Conservation (phyloP, 2,113 vertebrate species). For the Toxotes chatareus region DNA sequence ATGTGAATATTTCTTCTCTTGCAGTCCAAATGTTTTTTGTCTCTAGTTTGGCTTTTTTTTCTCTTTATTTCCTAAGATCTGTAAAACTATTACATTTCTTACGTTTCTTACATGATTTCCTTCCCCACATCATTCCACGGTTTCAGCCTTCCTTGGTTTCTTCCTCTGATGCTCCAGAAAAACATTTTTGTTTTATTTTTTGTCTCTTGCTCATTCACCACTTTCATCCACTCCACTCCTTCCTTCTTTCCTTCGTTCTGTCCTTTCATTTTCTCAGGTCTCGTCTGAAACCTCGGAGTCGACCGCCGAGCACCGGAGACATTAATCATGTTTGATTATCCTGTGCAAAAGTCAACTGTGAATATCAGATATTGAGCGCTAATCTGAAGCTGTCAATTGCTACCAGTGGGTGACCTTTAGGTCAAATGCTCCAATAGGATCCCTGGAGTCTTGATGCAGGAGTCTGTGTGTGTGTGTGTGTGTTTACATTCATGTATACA, state of each 20-base stretch:
- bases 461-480: conserved; percentile 1
- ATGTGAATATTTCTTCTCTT: conserved; percentile 42
- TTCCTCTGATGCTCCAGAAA: conserved; percentile 1
- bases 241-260: not conserved
- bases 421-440: conserved; percentile 58
- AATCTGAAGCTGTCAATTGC: conserved; percentile 55
- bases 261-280: conserved; percentile 20
- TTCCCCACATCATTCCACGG: not conserved
- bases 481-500: not conserved
- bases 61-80: not conserved
- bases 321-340: conserved; percentile 70
- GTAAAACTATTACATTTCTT: too few species aligned
- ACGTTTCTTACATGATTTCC: not conserved
- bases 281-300: conserved; percentile 12
- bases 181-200: not conserved
- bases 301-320: conserved; percentile 14
- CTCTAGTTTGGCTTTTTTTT: not conserved
- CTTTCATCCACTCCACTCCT: not conserved
- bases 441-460: conserved; percentile 13
- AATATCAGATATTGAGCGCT: conserved; percentile 62
- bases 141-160: conserved; percentile 11
- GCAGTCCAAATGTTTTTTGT: conserved; percentile 27
- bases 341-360: conserved; percentile 62
- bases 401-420: conserved; percentile 62
- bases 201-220: not conserved